Percentiles rank a stretch among this genome's conserved stretches.
Evolutionary conservation across 92 coral and sea anemone species (phyloP).

Genomic region (Bergia puertoricense): DNA sequence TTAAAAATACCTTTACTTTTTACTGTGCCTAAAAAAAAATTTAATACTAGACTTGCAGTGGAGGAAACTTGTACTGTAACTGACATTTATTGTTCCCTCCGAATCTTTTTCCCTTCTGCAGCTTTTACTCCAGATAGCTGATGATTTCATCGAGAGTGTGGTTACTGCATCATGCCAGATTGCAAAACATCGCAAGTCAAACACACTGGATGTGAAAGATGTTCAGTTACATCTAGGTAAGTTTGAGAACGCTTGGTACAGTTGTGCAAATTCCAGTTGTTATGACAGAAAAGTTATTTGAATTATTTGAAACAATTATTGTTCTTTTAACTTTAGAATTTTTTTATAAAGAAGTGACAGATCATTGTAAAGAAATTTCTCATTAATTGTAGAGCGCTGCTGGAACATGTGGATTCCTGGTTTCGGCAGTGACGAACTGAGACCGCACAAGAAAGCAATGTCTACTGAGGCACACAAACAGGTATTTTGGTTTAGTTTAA

Average conservation of each 20-base stretch:
- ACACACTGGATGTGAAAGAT: constrained; percentile 88
- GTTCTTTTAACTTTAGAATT: not conserved
- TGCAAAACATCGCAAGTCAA: constrained; percentile 96
- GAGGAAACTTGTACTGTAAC: not conserved
- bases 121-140: constrained; percentile 95
- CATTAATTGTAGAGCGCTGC: constrained; percentile 65
- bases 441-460: constrained; percentile 90
- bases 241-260: not conserved
- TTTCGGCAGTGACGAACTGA: constrained; percentile 92
- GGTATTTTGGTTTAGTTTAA: constrained; percentile 50
- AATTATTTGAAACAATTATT: no score
- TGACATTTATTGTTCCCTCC: not conserved
- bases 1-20: no score
- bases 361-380: not conserved
- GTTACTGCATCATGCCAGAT: constrained; percentile 95
- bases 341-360: no score
- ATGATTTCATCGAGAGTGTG: constrained; percentile 96
- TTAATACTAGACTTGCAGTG: not conserved
- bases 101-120: constrained; percentile 25
- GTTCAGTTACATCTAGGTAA: constrained; percentile 93
- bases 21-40: not conserved
- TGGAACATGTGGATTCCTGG: constrained; percentile 99
- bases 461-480: constrained; percentile 99
- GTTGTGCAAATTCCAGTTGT: not conserved
- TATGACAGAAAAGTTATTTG: no score